Conservation (phyloP, 2,797 vertebrate species). For the Pangasius macronema region DNA sequence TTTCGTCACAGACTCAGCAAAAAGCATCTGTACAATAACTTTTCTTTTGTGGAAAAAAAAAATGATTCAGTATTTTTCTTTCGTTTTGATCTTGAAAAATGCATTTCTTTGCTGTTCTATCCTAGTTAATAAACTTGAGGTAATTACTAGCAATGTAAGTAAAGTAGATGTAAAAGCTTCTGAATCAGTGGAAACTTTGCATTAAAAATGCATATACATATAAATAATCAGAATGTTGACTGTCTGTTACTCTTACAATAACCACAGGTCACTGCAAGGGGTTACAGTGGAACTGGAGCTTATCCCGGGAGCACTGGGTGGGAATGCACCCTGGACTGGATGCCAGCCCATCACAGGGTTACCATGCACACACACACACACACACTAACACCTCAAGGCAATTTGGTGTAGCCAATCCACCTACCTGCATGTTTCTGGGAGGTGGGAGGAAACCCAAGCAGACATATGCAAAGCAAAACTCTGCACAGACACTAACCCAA, state of each 20-base stretch:
- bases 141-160: neutral
- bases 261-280: neutral
- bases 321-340: neutral
- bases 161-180: neutral
- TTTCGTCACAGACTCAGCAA: constrained; percentile 17
- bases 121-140: neutral
- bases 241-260: neutral
- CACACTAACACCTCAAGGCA: neutral
- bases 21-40: neutral
- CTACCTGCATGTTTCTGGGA: neutral
- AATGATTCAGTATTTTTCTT: neutral
- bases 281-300: neutral
- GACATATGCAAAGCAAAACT: neutral
- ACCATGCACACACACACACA: neutral
- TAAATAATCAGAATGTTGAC: neutral
- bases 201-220: neutral
- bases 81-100: neutral
- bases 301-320: too few relatives aligned
- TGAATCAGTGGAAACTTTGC: neutral
- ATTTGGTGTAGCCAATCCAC: neutral
- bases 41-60: neutral
- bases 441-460: neutral
- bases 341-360: neutral
- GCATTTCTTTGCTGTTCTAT: neutral
- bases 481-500: neutral